Base-by-base conservation (phyloP, 2,888 invertebrate species). In the Sinodicranocentrus sp. region DNA sequence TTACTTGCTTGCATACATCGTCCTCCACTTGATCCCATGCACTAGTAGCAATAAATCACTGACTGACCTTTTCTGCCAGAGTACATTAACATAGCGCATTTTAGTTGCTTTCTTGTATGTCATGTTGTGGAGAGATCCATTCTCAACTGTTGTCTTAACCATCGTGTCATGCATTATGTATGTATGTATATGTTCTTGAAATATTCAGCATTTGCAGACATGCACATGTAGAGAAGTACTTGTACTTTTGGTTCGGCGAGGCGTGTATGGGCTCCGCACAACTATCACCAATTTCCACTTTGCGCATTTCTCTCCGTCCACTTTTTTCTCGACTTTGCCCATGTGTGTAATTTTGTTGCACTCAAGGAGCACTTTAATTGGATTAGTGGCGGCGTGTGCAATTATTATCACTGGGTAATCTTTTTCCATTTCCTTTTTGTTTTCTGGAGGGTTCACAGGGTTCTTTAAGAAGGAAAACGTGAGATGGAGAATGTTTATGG, bases 21-120 rank as follows among this genome's bases (percentile, higher is more conserved):
- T 48, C 28, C 25, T 17, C 28, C 26, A n/a, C 61, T 61, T 17
- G 3, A 61, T n/a, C 33, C 23, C 61, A 61, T 61, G 28, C 48
- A 48, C 48, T 48, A 26, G 52, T 23, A 23, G 52, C 26, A 68
- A 68, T 68, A 68, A 68, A 68, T 68, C 68, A 68, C 48, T 26
- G 44, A 73, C 61, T 73, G 73, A 67, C 77, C 59, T 72, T 68
- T 65, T 80, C 67, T 65, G 44, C 33, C 43, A 79, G 61, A 48
- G 54, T n/a, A 77, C 76, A 76, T 82, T 73, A 82, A 82, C 67
- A 73, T 82, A 67, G 61, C 48, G 57, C 33, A 39, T 13, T 8
- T 13, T 39, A n/a, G n/a, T 33, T 10, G 54, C 54, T 6, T 10
- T 6, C 33, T 33, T 33, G 33, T 33, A 10, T 33, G 10, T 10